Conservation (phyloP, 2,113 vertebrate species). For the Microcebus tavaratra region DNA sequence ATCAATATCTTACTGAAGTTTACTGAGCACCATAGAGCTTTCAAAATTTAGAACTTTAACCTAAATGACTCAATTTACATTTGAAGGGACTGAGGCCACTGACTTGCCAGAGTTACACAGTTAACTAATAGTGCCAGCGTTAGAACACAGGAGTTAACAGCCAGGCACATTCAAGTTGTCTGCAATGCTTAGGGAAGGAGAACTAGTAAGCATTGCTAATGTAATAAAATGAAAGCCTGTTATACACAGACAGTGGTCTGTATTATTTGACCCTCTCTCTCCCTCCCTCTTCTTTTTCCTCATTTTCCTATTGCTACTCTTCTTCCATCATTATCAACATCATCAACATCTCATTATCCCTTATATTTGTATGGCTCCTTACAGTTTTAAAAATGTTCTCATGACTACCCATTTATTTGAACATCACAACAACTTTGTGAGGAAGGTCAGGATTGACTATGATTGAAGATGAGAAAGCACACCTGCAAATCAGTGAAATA, state of each 20-base stretch:
- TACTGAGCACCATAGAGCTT: background rate
- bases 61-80: background rate
- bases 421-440: background rate
- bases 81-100: background rate
- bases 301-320: background rate
- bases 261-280: background rate
- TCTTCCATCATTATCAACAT: too few species aligned
- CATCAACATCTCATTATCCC: background rate
- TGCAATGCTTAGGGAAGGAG: background rate
- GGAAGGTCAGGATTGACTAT: background rate
- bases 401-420: background rate
- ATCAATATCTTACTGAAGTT: background rate
- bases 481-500: background rate
- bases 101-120: background rate
- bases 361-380: background rate
- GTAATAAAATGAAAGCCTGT: background rate
- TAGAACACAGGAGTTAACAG: background rate
- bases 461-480: background rate
- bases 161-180: accelerated
- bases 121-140: accelerated
- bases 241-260: background rate
- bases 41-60: background rate
- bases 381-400: background rate
- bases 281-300: background rate
- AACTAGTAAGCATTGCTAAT: background rate